Evolutionary conservation across 2,888 invertebrate genomes (phyloP), one percentile per base, ranked within the genome.

Genomic region (Tetropium fuscum): DNA sequence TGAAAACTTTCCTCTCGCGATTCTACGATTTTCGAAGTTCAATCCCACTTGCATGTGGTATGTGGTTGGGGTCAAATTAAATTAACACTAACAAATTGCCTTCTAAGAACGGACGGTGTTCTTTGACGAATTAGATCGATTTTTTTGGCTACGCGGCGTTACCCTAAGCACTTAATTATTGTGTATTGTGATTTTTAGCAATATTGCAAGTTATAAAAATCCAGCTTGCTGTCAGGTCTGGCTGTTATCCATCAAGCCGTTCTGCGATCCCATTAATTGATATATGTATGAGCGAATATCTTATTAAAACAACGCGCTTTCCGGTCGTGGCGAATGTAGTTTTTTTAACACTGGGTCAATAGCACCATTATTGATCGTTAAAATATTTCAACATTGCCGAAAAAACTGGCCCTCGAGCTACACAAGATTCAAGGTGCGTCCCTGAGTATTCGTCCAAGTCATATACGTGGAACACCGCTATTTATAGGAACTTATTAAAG

Each of bases 291-390:
- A 40, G 27, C 51, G 27, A 38, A 51, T 51, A 38, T 51, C 51
- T 51, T 15, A 51, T 51, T 51, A 51, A 51, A 51, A 51, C 27
- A 51, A 40, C 51, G 51, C 27, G 51, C 27, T 51, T 51, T 51
- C 51, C 51, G 36, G 51, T 40, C 40, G 40, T 51, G 40, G 40
- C 51, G 19, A 51, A 34, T 40, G 25, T 22, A 25, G 40, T 38
- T 38, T 54, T 54, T 54, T 54, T 36, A 47, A 45, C 45, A 30
- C 38, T 54, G 45, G 54, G 54, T 54, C 54, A 54, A 54, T 38
- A 54, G 45, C 54, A 54, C 54, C 54, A 54, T 54, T 45, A 54
- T 30, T 38, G 54, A 54, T 54, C 54, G 54, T 54, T 54, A 54
- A 54, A 54, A 45, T 54, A 54, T 54, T 54, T 54, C 45, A 54